These are phyloP conservation scores for Sebastes jordani DNA, from an alignment of 2,797 vertebrate genomes.

Conservation along the genomic window DNA sequence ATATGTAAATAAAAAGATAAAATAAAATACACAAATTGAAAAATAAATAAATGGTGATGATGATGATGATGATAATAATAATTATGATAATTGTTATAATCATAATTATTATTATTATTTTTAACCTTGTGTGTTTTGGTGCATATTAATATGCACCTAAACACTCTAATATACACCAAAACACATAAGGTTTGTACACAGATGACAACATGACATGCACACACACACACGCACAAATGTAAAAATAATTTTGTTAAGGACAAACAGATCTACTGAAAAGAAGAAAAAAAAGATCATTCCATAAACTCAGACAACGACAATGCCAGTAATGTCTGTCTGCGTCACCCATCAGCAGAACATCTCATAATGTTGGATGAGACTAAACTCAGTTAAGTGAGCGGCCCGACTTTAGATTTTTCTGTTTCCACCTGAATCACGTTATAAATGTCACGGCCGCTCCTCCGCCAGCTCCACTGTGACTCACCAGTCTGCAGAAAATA, in stretches of 20 bases:
- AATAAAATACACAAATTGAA: no score
- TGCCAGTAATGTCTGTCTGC: background rate
- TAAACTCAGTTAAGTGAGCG: constrained; percentile 7
- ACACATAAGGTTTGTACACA: background rate
- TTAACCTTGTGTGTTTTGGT: no score
- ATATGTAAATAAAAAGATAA: no score
- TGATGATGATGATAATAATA: no score
- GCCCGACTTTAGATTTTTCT: constrained; percentile 4
- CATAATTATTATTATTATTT: no score
- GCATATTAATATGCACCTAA: background rate
- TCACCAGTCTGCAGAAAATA: constrained; percentile 24
- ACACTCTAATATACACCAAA: no score
- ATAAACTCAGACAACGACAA: background rate
- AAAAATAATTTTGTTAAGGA: background rate
- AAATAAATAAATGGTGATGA: no score
- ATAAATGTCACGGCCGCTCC: constrained; percentile 44
- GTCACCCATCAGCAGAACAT: background rate
- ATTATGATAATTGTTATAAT: no score
- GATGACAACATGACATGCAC: background rate
- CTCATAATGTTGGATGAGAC: constrained; percentile 11
- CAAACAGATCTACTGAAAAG: background rate
- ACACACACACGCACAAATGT: no score
- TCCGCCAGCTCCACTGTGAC: constrained; percentile 8
- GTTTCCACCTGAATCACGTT: constrained; percentile 12
- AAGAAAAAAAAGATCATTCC: background rate